Base-by-base conservation (phyloP, 1,140 invertebrate genomes). In the Dinoponera quadriceps region DNA sequence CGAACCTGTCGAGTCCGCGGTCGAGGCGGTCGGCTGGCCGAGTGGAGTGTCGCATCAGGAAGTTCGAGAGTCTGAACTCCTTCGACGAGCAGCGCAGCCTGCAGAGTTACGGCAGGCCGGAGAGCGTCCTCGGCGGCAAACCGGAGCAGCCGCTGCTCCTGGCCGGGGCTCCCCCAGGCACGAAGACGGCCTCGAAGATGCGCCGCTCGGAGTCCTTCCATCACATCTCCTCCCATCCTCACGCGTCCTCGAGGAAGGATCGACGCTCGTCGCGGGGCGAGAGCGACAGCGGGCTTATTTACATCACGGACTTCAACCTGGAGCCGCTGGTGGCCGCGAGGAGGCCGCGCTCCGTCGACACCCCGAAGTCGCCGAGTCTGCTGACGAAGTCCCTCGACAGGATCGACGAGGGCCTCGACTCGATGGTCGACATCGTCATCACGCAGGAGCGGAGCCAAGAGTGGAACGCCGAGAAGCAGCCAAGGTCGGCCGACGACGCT, bases 321-420 rank as follows among this genome's bases (percentile, higher is more conserved):
- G 90, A 92, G 14, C 90, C 88, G 0, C 62, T 88, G 0, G 29
- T 90, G 0, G 29, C 89, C 7, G 85, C 81, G 16, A 82, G 75
- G 20, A 69, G 49, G 65, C 73, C 86, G 3, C 54, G 82, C 62
- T 59, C 78, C 33, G 48, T 87, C 63, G 85, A 90, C 22, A 82
- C 82, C 4, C 85, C 91, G 20, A 86, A 89, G 33, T 90, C 91
- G 22, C 86, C 89, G 0, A 90, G 71, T 54, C 68, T 90, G 27
- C 94, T 96, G 65, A 96, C 96, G 1, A 97, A 97, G 93, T 97
- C 97, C 77, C 92, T 97, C 44, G 97, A 98, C 81, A 95, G 96
- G 66, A 96, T 97, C 5, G 97, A 97, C 86, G 97, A 97, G 86
- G 96, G 96, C 13, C 90, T 97, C 0, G 96, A 97, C 82, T 95